A percentile compares a stretch with the other conserved stretches of the same genome.
Conservation (phyloP, 1,140 invertebrate species). For the Drosophila sulfurigaster region DNA sequence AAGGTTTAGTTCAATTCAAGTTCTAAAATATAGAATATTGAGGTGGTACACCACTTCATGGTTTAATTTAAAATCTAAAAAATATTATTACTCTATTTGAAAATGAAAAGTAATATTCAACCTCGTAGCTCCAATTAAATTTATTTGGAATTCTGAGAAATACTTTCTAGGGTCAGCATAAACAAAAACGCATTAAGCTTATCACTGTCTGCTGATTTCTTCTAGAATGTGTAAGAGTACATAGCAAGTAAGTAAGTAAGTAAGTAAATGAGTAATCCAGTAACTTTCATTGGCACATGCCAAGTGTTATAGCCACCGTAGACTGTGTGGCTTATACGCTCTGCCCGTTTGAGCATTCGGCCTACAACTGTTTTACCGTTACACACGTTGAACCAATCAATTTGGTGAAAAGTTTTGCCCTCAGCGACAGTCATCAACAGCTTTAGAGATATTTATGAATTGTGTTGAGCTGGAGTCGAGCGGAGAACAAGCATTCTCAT, state of each 20-base stretch:
- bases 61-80: too few species aligned
- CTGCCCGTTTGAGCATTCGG: slow-evolving; percentile 21
- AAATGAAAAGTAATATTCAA: too few species aligned
- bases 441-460: slow-evolving; percentile 14
- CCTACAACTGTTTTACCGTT: slow-evolving; percentile 49
- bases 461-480: not conserved
- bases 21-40: too few species aligned
- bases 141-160: not conserved
- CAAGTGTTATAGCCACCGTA: not conserved
- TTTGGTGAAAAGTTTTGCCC: slow-evolving; percentile 48
- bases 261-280: not conserved
- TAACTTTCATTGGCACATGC: slow-evolving; percentile 6
- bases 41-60: too few species aligned
- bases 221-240: not conserved
- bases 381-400: slow-evolving; percentile 24
- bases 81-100: too few species aligned
- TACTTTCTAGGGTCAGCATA: not conserved
- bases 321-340: not conserved
- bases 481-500: slow-evolving; percentile 10
- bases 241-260: not conserved
- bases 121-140: not conserved
- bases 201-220: not conserved
- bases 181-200: not conserved
- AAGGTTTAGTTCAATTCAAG: too few species aligned
- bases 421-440: slow-evolving; percentile 20